phyloP scores from a whole-genome alignment of 2,888 invertebrate genomes.

The Tolmerus cingulatus region DNA sequence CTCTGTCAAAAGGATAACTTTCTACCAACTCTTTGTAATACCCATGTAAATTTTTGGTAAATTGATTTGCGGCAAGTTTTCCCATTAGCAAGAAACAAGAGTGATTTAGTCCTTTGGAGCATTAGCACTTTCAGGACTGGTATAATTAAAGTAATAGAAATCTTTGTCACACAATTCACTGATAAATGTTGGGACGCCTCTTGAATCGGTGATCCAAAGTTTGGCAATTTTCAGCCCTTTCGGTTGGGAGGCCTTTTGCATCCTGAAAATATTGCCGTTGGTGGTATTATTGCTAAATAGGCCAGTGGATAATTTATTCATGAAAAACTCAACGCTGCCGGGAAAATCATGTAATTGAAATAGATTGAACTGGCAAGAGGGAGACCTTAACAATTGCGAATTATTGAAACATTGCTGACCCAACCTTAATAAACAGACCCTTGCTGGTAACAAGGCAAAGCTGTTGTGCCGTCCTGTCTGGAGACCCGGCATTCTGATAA shows the following conservation, averaged over 20 bases:
- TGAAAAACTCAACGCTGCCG: conserved; percentile 31
- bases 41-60: conserved; percentile 30
- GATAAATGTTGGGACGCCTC: background rate
- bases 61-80: conserved; percentile 42
- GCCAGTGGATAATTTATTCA: conserved; percentile 46
- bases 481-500: background rate
- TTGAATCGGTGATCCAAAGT: conserved; percentile 12
- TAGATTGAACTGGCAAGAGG: conserved; percentile 39
- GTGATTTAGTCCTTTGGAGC: background rate
- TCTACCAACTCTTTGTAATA: background rate
- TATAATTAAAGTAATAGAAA: conserved; percentile 41
- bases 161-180: conserved; percentile 44
- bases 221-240: background rate
- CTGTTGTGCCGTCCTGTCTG: background rate
- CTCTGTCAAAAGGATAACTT: background rate
- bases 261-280: background rate
- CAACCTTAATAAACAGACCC: background rate
- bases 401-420: background rate
- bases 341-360: conserved; percentile 41
- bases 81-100: conserved; percentile 18
- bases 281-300: background rate
- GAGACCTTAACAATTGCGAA: background rate
- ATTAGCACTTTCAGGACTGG: background rate
- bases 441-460: background rate
- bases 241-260: background rate